A percentile compares a stretch with the other conserved stretches of the same genome.
phyloP scores from a whole-genome alignment of 2,113 vertebrate genomes.

The Bos taurus region ARS-UCD2.0 NC_037333.1:99785501-99786000 shows the following conservation, averaged over 20 bases:
- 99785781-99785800: not conserved
- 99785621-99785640: not conserved
- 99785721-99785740: not conserved
- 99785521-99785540: not conserved
- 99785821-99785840: not conserved
- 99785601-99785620: not conserved
- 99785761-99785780: not conserved
- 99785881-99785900: not conserved
- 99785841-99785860: not conserved
- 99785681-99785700: not conserved
- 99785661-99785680: not conserved
- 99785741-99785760: not conserved
- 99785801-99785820: not conserved
- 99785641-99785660: not conserved
- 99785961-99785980: not conserved
- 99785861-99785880: not conserved
- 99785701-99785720: not conserved
- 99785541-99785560: not conserved
- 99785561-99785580: not conserved
- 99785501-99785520: not conserved
- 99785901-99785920: not conserved
- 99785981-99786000: constrained; percentile 16
- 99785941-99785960: not conserved
- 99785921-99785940: not conserved
- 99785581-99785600: not conserved